phyloP scores from a whole-genome alignment of 37 sponge, comb jelly and placozoan genomes.

The Beroe forskalii region DNA sequence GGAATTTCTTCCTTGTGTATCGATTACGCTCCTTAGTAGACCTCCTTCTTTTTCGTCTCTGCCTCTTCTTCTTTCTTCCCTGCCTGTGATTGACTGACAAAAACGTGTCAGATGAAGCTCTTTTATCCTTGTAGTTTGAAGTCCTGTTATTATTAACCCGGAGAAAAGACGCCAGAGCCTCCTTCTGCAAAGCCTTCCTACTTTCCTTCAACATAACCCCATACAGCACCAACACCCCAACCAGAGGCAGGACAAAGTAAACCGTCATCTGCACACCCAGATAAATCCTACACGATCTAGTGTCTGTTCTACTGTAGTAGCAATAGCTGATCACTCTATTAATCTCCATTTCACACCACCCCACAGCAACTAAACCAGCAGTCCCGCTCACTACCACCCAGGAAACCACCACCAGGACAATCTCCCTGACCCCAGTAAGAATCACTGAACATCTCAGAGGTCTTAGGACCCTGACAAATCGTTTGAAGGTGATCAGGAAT shows the following conservation, averaged over 20 bases:
- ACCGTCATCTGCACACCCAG: neutral
- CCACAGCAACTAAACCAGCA: neutral
- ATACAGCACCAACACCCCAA: neutral
- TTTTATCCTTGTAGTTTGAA: too few species aligned
- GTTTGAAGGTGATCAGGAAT: conserved; percentile 23
- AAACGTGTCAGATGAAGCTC: too few species aligned
- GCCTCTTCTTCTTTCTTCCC: too few species aligned
- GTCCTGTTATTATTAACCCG: neutral
- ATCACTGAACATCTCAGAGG: conserved; percentile 6
- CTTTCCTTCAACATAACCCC: conserved; percentile 52
- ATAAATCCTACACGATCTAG: neutral
- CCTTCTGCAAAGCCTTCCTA: conserved; percentile 49
- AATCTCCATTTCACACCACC: neutral
- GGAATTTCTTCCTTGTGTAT: too few species aligned
- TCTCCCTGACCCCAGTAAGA: neutral
- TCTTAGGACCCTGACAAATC: neutral
- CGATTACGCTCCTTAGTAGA: too few species aligned
- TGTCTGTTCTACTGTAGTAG: neutral
- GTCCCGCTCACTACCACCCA: neutral
- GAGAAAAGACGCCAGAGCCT: neutral
- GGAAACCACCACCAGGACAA: neutral
- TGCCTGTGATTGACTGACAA: too few species aligned
- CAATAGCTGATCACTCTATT: neutral
- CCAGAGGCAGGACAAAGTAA: conserved; percentile 1
- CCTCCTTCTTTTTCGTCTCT: too few species aligned